Conservation (phyloP, 2,797 vertebrate species). For the Fundulus diaphanus region DNA sequence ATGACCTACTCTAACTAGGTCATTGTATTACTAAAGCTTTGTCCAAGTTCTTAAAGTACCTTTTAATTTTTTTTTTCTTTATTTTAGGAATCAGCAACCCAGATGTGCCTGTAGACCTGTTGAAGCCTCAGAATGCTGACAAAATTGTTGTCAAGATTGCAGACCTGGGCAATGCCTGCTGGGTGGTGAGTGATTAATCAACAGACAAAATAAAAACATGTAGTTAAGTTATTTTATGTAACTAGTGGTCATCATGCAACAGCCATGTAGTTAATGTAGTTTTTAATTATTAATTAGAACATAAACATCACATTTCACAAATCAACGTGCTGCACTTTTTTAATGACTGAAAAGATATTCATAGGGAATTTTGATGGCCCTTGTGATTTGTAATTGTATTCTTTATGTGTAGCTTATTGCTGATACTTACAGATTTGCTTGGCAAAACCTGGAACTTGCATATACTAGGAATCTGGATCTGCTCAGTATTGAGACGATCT, state of each 20-base stretch:
- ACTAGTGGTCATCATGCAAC: background rate
- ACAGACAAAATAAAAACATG: background rate
- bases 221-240: background rate
- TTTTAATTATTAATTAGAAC: no score
- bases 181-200: slow-evolving; percentile 88
- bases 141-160: slow-evolving; percentile 93
- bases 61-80: slow-evolving; percentile 9
- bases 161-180: slow-evolving; percentile 95
- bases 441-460: background rate
- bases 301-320: no score
- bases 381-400: no score
- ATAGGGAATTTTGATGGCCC: background rate
- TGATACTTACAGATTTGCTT: background rate
- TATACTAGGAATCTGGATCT: background rate
- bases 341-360: background rate
- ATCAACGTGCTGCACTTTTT: no score
- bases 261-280: no score
- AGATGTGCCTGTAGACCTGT: slow-evolving; percentile 86
- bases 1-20: background rate
- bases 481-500: background rate
- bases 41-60: background rate
- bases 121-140: slow-evolving; percentile 91
- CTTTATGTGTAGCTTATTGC: background rate
- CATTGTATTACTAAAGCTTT: background rate
- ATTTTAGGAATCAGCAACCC: slow-evolving; percentile 53